These are phyloP conservation scores for Drosophila setosimentum DNA, from an alignment of 2,888 invertebrate genomes.

Conservation along the genomic window DNA sequence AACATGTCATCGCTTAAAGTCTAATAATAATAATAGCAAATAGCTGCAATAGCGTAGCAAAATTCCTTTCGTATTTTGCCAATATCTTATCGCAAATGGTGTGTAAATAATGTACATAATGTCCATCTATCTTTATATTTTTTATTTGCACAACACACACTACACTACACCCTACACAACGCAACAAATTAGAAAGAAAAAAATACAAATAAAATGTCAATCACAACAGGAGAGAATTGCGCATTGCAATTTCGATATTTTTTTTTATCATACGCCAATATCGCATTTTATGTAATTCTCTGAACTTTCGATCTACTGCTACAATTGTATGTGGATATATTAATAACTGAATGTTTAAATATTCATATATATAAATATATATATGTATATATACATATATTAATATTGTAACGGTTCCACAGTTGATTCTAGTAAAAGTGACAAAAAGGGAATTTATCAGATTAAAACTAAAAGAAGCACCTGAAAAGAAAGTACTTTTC, in stretches of 20 bases:
- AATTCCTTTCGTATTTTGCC: conserved; percentile 14
- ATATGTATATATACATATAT: not conserved
- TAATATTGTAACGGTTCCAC: not conserved
- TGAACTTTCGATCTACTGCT: conserved; percentile 6
- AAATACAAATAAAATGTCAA: conserved; percentile 9
- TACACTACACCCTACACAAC: conserved; percentile 10
- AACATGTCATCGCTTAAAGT: conserved; percentile 9
- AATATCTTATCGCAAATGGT: conserved; percentile 40
- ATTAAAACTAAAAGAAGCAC: not conserved
- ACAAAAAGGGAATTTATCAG: not conserved
- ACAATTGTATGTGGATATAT: not conserved
- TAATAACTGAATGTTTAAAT: not conserved
- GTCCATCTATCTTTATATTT: not conserved
- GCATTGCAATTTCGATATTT: conserved; percentile 14
- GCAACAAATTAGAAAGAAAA: conserved; percentile 27
- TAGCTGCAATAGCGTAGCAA: conserved; percentile 1
- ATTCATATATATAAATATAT: not conserved
- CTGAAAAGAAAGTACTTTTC: not conserved
- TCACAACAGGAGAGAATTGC: conserved; percentile 15
- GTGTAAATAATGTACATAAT: conserved; percentile 22
- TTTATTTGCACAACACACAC: not conserved
- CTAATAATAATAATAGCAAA: conserved; percentile 12
- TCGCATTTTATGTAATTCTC: not conserved
- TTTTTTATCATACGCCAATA: conserved; percentile 3
- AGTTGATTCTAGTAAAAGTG: not conserved